Percentiles rank a stretch among this genome's conserved stretches.
Evolutionary conservation across 1,140 invertebrate genomes (phyloP).

Genomic region (Bombus superbus): DNA sequence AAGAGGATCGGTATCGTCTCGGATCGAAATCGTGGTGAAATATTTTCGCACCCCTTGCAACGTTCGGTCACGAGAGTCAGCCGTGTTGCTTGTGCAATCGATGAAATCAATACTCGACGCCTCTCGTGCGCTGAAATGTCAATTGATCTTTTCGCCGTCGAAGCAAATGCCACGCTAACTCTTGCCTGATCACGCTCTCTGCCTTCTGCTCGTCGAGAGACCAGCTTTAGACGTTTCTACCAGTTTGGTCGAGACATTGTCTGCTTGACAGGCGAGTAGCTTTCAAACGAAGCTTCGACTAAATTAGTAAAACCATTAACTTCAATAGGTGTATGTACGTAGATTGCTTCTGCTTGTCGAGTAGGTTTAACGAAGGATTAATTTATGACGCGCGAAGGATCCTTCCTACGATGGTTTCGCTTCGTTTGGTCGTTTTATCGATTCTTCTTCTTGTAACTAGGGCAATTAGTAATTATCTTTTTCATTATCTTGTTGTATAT

Average conservation of each 20-base stretch:
- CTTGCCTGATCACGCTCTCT: neutral
- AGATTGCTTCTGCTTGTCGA: neutral
- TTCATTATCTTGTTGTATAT: too few species aligned
- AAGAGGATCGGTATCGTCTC: constrained; percentile 24
- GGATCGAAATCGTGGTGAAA: constrained; percentile 23
- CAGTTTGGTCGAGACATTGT: neutral
- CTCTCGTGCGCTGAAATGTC: constrained; percentile 57
- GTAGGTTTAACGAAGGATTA: neutral
- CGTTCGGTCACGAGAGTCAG: constrained; percentile 40
- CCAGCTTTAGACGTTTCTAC: too few species aligned
- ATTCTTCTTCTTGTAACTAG: too few species aligned
- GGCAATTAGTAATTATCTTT: too few species aligned
- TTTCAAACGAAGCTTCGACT: neutral
- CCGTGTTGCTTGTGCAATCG: constrained; percentile 52
- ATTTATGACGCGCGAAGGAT: neutral
- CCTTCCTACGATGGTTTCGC: neutral
- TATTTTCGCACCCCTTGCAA: constrained; percentile 56
- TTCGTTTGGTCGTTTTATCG: neutral
- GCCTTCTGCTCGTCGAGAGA: neutral
- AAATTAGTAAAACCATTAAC: neutral
- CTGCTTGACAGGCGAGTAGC: neutral
- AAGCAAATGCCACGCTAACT: constrained; percentile 56
- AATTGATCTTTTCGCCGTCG: constrained; percentile 56
- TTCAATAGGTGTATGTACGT: neutral
- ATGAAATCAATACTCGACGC: constrained; percentile 65